These are phyloP conservation scores for Zaprionus taronus DNA, from an alignment of 1,140 invertebrate genomes.

Conservation along the genomic window DNA sequence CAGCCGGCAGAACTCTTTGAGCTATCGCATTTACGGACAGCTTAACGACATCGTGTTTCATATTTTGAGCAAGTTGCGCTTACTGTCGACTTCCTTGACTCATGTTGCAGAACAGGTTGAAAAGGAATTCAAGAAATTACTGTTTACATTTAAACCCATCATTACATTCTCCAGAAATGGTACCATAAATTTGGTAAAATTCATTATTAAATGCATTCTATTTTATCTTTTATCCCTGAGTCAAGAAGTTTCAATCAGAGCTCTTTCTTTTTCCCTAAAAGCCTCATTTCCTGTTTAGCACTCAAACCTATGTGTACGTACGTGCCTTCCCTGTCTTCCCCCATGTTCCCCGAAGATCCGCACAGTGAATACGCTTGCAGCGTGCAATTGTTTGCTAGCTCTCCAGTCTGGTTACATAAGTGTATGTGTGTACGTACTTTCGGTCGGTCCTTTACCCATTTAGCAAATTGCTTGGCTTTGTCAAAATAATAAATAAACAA, in stretches of 20 bases:
- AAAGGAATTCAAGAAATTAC: not conserved
- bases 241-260: slow-evolving; percentile 32
- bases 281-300: slow-evolving; percentile 26
- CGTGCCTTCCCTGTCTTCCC: not conserved
- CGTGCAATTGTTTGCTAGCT: slow-evolving; percentile 68
- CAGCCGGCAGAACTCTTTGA: slow-evolving; percentile 28
- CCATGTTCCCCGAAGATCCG: not conserved
- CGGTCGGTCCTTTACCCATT: slow-evolving; percentile 57
- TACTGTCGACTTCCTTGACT: not conserved
- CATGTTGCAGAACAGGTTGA: not conserved
- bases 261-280: not conserved
- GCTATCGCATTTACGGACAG: slow-evolving; percentile 12
- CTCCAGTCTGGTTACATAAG: slow-evolving; percentile 40
- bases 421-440: slow-evolving; percentile 30
- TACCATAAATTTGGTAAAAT: not conserved
- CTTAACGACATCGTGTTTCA: slow-evolving; percentile 3
- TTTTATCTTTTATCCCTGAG: slow-evolving; percentile 17
- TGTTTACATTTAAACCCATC: not conserved
- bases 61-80: slow-evolving; percentile 5
- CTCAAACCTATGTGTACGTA: not conserved
- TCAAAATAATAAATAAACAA: slow-evolving; percentile 82
- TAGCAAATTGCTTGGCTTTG: slow-evolving; percentile 80
- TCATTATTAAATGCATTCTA: not conserved
- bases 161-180: not conserved
- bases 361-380: slow-evolving; percentile 7